A percentile compares a stretch with the other conserved stretches of the same genome.
Conservation (phyloP, 2,113 vertebrate species). For the Pseudopipra pipra region DNA sequence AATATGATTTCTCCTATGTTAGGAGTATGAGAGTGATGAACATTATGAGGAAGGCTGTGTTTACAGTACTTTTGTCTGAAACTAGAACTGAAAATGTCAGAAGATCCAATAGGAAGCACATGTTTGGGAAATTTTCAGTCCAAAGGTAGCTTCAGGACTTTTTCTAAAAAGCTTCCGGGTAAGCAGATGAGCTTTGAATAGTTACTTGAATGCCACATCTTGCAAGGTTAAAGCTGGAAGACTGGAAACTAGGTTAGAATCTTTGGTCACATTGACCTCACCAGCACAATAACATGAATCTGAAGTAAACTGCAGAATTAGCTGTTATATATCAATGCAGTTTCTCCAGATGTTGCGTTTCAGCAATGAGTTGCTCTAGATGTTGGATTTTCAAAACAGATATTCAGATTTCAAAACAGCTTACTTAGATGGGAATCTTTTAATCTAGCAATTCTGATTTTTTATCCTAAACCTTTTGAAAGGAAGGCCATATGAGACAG, state of each 20-base stretch:
- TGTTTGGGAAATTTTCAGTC: neutral
- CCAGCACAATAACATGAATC: neutral
- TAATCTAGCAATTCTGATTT: neutral
- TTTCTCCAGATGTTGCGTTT: neutral
- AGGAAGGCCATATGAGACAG: neutral
- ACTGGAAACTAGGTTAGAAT: neutral
- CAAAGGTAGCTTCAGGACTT: neutral
- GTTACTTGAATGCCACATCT: neutral
- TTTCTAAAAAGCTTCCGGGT: neutral
- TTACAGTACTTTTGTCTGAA: conserved; percentile 5
- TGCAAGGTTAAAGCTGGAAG: neutral
- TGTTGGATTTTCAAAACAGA: neutral
- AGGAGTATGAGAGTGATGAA: neutral
- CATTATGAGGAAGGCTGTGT: neutral
- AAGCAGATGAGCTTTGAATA: neutral
- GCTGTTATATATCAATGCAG: neutral
- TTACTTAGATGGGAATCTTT: neutral
- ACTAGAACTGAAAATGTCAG: neutral
- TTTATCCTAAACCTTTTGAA: neutral
- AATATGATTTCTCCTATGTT: neutral
- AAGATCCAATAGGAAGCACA: neutral
- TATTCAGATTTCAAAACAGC: neutral
- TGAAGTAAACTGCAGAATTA: neutral
- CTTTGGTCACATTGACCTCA: neutral
- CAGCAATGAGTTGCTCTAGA: neutral